phyloP scores from a whole-genome alignment of 2,797 vertebrate species.

The Semaprochilodus insignis region DNA sequence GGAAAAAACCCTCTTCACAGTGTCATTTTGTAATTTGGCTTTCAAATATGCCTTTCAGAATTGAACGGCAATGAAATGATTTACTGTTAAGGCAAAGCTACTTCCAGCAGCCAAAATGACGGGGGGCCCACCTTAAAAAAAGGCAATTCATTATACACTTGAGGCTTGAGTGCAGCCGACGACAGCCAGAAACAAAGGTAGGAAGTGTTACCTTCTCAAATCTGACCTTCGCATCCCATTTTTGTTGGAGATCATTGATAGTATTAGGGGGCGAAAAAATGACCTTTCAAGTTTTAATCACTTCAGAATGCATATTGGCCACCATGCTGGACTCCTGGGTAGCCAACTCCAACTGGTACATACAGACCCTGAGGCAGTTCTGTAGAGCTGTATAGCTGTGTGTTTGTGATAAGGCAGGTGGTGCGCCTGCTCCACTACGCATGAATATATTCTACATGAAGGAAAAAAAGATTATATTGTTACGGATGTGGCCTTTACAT shows the following conservation, averaged over 20 bases:
- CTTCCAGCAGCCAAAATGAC: conserved; percentile 24
- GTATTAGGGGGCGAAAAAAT: too few relatives aligned
- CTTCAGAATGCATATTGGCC: background rate
- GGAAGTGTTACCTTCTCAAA: background rate
- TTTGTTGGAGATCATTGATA: background rate
- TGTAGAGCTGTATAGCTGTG: background rate
- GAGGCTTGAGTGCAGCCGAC: conserved; percentile 11
- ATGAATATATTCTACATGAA: background rate
- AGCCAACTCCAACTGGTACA: background rate
- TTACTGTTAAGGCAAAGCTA: conserved; percentile 28
- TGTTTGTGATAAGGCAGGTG: background rate
- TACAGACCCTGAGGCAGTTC: background rate
- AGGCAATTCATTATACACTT: conserved; percentile 37
- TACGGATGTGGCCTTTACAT: background rate
- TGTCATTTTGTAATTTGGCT: conserved; percentile 38
- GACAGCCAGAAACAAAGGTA: background rate
- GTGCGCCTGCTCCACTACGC: background rate
- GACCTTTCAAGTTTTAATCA: too few relatives aligned
- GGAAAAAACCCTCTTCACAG: conserved; percentile 3
- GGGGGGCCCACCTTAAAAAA: conserved; percentile 13
- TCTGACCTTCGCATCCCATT: background rate
- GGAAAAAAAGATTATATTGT: background rate
- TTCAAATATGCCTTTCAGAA: conserved; percentile 47
- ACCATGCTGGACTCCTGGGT: background rate
- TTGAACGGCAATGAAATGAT: conserved; percentile 37